Conservation (phyloP, 2,797 vertebrate genomes). For the Platalea minor region DNA sequence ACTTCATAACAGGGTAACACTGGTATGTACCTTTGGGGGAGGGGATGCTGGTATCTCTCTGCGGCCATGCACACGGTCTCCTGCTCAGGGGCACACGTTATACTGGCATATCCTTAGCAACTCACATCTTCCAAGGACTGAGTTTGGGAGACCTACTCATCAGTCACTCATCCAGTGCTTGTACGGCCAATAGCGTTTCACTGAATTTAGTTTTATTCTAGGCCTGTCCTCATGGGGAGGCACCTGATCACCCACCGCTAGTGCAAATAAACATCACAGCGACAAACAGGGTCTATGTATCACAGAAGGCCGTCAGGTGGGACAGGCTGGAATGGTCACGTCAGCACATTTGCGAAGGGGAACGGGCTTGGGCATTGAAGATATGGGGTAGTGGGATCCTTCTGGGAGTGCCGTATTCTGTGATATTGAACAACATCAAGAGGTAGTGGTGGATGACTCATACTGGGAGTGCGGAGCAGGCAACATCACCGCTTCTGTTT, state of each 20-base stretch:
- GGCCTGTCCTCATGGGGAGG: background rate
- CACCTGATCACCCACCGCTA: background rate
- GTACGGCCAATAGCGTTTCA: background rate
- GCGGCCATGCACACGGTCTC: background rate
- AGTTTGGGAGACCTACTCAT: background rate
- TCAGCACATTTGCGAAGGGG: background rate
- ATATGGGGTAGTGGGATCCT: accelerated
- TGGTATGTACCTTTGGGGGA: too few relatives aligned
- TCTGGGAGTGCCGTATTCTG: background rate
- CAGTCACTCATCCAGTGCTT: background rate
- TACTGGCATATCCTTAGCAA: background rate
- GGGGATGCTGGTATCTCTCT: background rate
- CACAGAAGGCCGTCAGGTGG: background rate
- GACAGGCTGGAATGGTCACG: background rate
- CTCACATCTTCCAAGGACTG: background rate
- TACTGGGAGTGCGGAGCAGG: background rate
- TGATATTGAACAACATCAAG: background rate
- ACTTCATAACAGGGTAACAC: background rate
- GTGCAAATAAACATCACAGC: background rate
- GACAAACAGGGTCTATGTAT: background rate
- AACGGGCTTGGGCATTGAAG: background rate
- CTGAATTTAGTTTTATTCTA: background rate
- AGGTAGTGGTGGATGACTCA: background rate
- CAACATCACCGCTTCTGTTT: background rate
- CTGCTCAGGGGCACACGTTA: background rate